phyloP scores from a whole-genome alignment of 2,113 vertebrate genomes.

The Varanus salvator region DNA sequence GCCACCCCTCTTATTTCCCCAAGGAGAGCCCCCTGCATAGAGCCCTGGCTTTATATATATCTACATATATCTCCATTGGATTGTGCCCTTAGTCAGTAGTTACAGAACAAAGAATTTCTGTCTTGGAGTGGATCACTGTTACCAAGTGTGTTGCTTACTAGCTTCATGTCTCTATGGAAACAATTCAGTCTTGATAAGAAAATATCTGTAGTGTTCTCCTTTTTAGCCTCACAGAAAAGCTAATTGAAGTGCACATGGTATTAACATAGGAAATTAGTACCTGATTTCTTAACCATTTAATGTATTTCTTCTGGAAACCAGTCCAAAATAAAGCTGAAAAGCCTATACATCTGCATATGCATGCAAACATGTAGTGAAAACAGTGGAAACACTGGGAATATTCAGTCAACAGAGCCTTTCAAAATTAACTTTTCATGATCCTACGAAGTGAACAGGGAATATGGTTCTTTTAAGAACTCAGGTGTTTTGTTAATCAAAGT shows the following conservation, averaged over 20 bases:
- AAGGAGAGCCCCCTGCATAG: too few species aligned
- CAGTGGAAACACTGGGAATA: neutral
- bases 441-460: neutral
- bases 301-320: constrained; percentile 26
- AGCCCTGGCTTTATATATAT: too few species aligned
- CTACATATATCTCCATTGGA: too few species aligned
- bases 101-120: constrained; percentile 28
- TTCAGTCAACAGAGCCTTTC: neutral
- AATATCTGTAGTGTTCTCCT: constrained; percentile 32
- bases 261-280: constrained; percentile 22
- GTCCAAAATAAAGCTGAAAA: constrained; percentile 25
- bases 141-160: constrained; percentile 4
- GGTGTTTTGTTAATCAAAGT: neutral
- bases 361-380: neutral
- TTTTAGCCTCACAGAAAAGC: constrained; percentile 39
- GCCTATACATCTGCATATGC: neutral
- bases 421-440: neutral
- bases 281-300: constrained; percentile 20
- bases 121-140: constrained; percentile 1
- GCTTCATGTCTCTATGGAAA: constrained; percentile 26
- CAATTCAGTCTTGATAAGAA: constrained; percentile 46
- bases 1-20: too few species aligned
- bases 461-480: neutral
- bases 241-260: constrained; percentile 21
- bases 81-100: constrained; percentile 19